These are phyloP conservation scores for Oscheius sp. DNA, from an alignment of 2,888 invertebrate genomes.

Conservation along the genomic window DNA sequence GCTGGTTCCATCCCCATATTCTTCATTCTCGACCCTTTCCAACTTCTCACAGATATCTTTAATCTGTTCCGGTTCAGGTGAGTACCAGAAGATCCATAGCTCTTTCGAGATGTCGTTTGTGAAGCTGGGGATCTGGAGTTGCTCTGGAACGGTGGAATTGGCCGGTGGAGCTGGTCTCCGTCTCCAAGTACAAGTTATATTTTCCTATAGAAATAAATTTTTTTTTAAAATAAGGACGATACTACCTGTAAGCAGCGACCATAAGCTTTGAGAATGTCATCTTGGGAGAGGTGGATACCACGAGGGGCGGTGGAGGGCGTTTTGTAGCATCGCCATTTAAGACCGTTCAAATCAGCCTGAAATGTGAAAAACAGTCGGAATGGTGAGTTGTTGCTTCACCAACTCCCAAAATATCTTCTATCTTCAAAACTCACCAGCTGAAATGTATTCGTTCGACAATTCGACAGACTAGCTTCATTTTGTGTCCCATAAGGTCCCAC, in stretches of 20 bases:
- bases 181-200: constrained; percentile 97
- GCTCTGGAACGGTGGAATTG: constrained; percentile 20
- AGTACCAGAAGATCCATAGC: constrained; percentile 99
- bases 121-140: constrained; percentile 36
- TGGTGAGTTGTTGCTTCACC: no score
- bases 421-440: no score
- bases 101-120: constrained; percentile 74
- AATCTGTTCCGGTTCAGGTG: constrained; percentile 74
- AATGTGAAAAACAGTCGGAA: no score
- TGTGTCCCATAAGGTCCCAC: no score
- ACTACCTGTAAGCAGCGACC: constrained; percentile 71
- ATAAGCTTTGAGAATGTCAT: constrained; percentile 73
- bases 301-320: constrained; percentile 75
- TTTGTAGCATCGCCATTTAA: constrained; percentile 65
- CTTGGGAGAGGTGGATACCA: constrained; percentile 79
- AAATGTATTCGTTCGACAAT: no score
- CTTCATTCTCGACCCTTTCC: constrained; percentile 4
- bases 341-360: constrained; percentile 83
- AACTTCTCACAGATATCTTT: constrained; percentile 10
- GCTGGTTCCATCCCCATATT: not conserved
- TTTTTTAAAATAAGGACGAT: not conserved
- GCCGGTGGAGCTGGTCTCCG: constrained; percentile 74
- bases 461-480: no score
- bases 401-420: no score
- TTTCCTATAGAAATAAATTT: constrained; percentile 75